Evolutionary conservation across 2,113 vertebrate species (phyloP).

Genomic region (Petroica traversi): DNA sequence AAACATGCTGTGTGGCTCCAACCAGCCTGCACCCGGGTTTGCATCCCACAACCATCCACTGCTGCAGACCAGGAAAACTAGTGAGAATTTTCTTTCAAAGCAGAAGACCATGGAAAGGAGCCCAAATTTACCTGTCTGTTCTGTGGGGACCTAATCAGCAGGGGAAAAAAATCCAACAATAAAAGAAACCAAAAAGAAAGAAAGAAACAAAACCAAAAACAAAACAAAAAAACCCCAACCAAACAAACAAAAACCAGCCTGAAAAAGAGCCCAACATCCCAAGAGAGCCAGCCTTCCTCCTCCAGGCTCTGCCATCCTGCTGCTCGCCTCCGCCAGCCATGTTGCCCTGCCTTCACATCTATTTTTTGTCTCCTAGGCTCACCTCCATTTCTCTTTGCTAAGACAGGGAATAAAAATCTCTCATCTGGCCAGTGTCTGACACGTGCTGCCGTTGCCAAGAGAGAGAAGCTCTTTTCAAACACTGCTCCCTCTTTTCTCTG

Average conservation of each 20-base stretch:
- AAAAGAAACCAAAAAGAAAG: too few relatives aligned
- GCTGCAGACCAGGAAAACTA: background rate
- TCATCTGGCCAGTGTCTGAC: background rate
- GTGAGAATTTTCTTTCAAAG: background rate
- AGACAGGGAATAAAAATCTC: background rate
- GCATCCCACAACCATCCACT: background rate
- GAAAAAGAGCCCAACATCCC: background rate
- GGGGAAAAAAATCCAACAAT: too few relatives aligned
- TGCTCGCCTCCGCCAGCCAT: background rate
- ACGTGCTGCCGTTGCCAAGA: background rate
- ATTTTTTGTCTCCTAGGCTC: background rate
- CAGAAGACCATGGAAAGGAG: background rate
- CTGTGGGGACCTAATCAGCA: background rate
- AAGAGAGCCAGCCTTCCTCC: background rate
- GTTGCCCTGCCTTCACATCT: fast-evolving
- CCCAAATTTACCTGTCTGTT: background rate
- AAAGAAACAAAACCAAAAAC: too few relatives aligned
- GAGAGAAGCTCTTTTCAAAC: background rate
- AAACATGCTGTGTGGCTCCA: background rate
- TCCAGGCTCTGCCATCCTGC: background rate
- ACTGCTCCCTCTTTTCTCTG: background rate
- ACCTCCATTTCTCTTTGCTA: background rate
- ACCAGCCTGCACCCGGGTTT: background rate
- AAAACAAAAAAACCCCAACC: too few relatives aligned
- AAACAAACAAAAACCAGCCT: background rate